A percentile compares a stretch with the other conserved stretches of the same genome.
These are phyloP conservation scores for Scatophagus argus DNA, from an alignment of 2,113 vertebrate genomes.

Conservation along the genomic window DNA sequence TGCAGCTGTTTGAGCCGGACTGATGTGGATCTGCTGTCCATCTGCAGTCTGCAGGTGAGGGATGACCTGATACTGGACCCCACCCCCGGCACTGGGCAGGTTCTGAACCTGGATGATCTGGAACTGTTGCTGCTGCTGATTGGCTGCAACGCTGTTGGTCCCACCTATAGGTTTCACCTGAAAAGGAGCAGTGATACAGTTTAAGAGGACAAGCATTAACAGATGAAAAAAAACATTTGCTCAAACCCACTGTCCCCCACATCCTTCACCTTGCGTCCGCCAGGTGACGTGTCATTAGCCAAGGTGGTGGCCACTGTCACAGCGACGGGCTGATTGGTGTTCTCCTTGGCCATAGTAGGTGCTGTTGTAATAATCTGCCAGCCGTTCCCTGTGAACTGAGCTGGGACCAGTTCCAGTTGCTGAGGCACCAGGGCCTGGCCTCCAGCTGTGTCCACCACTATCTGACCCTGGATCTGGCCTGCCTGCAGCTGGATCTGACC, in stretches of 20 bases:
- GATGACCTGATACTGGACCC: conserved; percentile 98
- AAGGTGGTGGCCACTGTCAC: conserved; percentile 86
- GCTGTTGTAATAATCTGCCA: conserved; percentile 97
- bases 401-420: conserved; percentile 96
- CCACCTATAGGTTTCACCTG: conserved; percentile 86
- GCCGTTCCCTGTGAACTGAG: conserved; percentile 94
- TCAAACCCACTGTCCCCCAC: not conserved
- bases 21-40: conserved; percentile 96
- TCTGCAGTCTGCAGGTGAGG: conserved; percentile 97
- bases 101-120: conserved; percentile 95
- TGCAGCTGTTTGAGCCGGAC: conserved; percentile 87
- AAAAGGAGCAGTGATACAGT: conserved; percentile 2
- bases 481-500: conserved; percentile 94
- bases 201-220: conserved; percentile 2
- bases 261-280: conserved; percentile 90
- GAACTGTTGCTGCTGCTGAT: conserved; percentile 86
- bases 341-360: conserved; percentile 92
- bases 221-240: not conserved
- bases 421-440: conserved; percentile 93
- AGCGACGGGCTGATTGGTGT: conserved; percentile 87
- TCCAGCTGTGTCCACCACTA: conserved; percentile 83
- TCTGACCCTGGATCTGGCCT: conserved; percentile 93
- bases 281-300: conserved; percentile 85
- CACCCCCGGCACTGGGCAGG: conserved; percentile 91
- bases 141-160: conserved; percentile 67